These are phyloP conservation scores for Prosapia bicincta DNA, from an alignment of 2,888 invertebrate species.

Conservation along the genomic window DNA sequence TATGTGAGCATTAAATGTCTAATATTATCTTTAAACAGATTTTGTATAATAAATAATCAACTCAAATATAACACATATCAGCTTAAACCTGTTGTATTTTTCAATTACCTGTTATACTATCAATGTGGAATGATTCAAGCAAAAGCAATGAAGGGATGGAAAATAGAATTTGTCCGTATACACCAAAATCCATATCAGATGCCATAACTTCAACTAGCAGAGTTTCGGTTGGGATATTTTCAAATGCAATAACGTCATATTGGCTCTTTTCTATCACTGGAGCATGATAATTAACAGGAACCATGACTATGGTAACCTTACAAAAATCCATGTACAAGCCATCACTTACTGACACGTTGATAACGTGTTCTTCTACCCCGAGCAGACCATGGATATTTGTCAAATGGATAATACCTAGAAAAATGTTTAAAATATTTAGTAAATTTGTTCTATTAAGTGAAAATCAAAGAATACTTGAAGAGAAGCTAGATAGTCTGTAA, in stretches of 20 bases:
- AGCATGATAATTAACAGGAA: slow-evolving; percentile 89
- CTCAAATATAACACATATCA: too few relatives aligned
- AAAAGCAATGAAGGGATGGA: slow-evolving; percentile 85
- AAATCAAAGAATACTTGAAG: too few relatives aligned
- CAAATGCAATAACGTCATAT: slow-evolving; percentile 66
- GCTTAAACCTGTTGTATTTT: too few relatives aligned
- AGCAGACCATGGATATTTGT: slow-evolving; percentile 68
- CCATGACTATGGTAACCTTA: slow-evolving; percentile 76
- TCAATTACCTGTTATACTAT: slow-evolving; percentile 19
- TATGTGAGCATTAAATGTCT: too few relatives aligned
- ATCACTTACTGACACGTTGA: slow-evolving; percentile 81
- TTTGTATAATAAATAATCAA: too few relatives aligned
- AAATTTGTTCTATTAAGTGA: too few relatives aligned
- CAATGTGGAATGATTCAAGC: slow-evolving; percentile 69
- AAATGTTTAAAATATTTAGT: not conserved
- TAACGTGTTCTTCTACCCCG: slow-evolving; percentile 82
- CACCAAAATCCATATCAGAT: slow-evolving; percentile 65
- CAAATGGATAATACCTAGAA: not conserved
- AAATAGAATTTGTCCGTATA: slow-evolving; percentile 76
- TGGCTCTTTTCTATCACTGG: slow-evolving; percentile 81
- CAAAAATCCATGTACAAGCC: slow-evolving; percentile 57
- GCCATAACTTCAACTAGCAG: slow-evolving; percentile 76
- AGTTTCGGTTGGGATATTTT: slow-evolving; percentile 74
- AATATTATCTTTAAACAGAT: too few relatives aligned
- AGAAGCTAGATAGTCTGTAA: too few relatives aligned